Base-by-base conservation (phyloP, 1,140 invertebrate species). In the Drosophila athabasca region DNA sequence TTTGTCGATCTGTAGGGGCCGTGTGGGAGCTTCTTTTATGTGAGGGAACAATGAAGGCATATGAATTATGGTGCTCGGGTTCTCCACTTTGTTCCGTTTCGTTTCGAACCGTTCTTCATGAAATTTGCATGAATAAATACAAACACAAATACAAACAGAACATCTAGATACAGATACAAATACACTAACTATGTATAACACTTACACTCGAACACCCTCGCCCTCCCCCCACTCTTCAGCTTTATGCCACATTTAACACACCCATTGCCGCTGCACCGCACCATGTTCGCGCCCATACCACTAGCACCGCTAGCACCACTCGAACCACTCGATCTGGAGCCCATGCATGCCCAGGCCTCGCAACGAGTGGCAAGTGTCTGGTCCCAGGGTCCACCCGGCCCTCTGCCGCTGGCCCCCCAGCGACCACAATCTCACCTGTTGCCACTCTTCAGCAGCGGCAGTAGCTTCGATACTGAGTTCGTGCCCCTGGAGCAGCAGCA, bases 241-340 rank as follows among this genome's bases (percentile, higher is more conserved):
- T 89, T 88, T 68, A 89, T 89, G 79, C 84, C 79, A 84, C 83
- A 83, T 50, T 60, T 88, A 88, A 88, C 83, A 82, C 84, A 81
- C 43, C 84, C 84, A 80, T 80, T 71, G 65, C 83, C 84, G 79
- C 57, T 84, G 73, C 83, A 83, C 68, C 83, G 79, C 69, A 89
- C 76, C 19, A 65, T 84, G 49, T 80, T 80, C 48, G 74, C 69
- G 70, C 75, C 70, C 48, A 66, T 69, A 43, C 65, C 77, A 74
- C 74, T 77, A 44, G 72, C 81, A 84, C 81, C 76, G 65, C 53
- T 81, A 19, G 76, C 80, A 65, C 80, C 80, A 52, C 51, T 89
- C 48, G 64, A 78, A 67, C 79, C 73, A 60, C 64, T 79, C 13
- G 68, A 74, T 65, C 73, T 83, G 52, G 81, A 90, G 54, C 89